Evolutionary conservation across 2,888 invertebrate species (phyloP), one percentile per base, ranked within the genome.

Genomic region (Eucriotettix oculatus): DNA sequence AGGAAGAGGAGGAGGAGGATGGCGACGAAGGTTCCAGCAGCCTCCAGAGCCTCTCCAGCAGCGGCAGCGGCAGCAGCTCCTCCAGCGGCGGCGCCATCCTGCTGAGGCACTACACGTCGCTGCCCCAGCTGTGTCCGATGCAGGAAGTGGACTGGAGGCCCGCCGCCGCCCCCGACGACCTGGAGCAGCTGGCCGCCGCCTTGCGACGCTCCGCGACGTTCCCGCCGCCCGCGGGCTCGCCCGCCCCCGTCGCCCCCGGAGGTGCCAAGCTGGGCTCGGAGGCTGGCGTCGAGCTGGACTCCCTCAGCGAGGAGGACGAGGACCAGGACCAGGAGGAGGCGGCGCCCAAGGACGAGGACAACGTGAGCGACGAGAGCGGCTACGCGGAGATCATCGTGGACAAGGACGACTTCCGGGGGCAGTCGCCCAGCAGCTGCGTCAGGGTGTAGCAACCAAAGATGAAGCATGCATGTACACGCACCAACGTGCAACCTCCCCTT

Each of bases 291-390:
- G 68, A 70, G 58, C 62, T 69, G 61, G 67, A 70, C 64, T 68
- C 68, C n/a, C 54, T 68, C 43, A 64, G 67, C 16, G 68, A 57
- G 73, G 70, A 77, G 65, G 69, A 70, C 52, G 70, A 69, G 42
- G 59, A 53, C 10, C 53, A 16, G 42, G 54, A 57, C 16, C 55
- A n/a, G 0, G 56, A 16, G 10, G 56, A 54, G 10, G 42, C 14
- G 12, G 52, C 57, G 59, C 78, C 76, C 2, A 77, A 78, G 57
- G 75, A 76, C 65, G 83, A 82, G 58, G 72, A 74, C 61, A 86
- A 86, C 68, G 85, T 86, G 65, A 90, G 90, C 71, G 92, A 93
- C 69, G 93, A 94, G 72, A 91, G 90, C 60, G 93, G 93, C 7
- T 93, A 91, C 73, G 92, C 90, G 42, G 93, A 93, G 71, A 79